phyloP scores from a whole-genome alignment of 2,113 vertebrate species.

The Hypanus sabinus region DNA sequence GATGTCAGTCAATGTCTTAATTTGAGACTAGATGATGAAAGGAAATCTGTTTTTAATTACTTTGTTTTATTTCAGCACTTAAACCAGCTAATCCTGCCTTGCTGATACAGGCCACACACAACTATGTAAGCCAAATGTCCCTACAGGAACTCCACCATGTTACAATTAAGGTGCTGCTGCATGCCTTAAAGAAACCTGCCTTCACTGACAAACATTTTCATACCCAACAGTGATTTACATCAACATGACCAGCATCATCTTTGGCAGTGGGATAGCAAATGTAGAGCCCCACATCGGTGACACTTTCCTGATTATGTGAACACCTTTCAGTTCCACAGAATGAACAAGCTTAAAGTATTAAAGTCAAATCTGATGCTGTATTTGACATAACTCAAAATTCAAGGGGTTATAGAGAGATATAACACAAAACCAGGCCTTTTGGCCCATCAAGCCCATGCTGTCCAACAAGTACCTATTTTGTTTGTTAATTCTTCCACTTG shows the following conservation, averaged over 20 bases:
- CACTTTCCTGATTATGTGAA: neutral
- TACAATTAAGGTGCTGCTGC: neutral
- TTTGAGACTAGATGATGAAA: neutral
- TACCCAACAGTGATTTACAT: neutral
- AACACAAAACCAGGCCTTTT: too few relatives aligned
- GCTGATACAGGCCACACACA: neutral
- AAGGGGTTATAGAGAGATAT: too few relatives aligned
- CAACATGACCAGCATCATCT: neutral
- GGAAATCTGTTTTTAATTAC: constrained; percentile 8
- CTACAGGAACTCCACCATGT: neutral
- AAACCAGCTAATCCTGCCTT: neutral
- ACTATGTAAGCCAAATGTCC: neutral
- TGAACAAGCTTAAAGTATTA: neutral
- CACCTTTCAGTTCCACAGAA: neutral
- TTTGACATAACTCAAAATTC: too few relatives aligned
- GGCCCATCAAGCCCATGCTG: too few relatives aligned
- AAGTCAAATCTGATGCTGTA: neutral
- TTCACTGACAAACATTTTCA: neutral
- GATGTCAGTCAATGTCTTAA: neutral
- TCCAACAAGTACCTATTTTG: too few relatives aligned
- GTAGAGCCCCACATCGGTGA: neutral
- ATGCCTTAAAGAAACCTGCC: neutral
- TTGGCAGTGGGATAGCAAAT: neutral
- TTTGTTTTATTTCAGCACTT: neutral
- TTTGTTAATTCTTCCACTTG: too few relatives aligned